These are phyloP conservation scores for Argyrosomus regius DNA, from an alignment of 2,797 vertebrate species.

Conservation along the genomic window DNA sequence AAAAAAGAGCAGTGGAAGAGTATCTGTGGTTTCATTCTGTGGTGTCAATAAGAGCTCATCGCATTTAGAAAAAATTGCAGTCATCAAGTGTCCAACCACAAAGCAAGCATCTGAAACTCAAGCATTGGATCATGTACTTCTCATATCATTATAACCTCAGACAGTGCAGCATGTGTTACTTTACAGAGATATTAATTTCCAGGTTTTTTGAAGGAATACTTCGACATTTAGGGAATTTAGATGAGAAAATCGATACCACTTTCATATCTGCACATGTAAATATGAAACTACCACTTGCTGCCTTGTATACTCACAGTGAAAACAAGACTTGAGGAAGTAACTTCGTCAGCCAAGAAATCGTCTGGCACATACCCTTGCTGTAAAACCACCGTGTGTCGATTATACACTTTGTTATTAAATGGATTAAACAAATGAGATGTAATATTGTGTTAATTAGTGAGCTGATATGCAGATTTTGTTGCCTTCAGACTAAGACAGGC, in stretches of 20 bases:
- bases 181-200: neutral
- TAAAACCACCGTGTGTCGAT: neutral
- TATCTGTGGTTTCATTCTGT: conserved; percentile 36
- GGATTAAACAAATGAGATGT: neutral
- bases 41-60: neutral
- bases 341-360: neutral
- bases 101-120: neutral
- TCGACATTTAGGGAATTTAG: neutral
- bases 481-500: neutral
- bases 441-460: neutral
- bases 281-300: neutral
- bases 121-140: neutral
- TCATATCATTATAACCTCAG: neutral
- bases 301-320: neutral
- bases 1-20: conserved; percentile 21
- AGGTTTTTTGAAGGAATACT: neutral
- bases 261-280: neutral
- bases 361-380: neutral
- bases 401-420: neutral
- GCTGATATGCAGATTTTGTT: neutral
- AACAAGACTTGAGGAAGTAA: conserved; percentile 32
- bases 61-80: neutral
- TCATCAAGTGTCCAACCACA: neutral
- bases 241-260: neutral
- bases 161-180: neutral